phyloP scores from a whole-genome alignment of 2,113 vertebrate species.

The Sturnus vulgaris region DNA sequence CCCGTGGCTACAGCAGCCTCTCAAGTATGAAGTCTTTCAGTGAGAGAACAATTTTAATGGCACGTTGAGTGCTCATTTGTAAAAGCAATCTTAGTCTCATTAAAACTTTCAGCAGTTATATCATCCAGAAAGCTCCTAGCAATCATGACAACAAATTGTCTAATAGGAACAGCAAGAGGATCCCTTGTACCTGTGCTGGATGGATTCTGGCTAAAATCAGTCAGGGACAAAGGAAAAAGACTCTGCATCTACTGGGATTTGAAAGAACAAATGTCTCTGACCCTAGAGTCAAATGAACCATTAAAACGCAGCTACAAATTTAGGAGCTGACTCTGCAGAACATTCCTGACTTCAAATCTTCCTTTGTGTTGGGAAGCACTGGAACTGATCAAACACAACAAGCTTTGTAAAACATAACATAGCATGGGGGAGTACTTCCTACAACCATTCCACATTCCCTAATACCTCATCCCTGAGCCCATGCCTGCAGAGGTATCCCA shows the following conservation, averaged over 20 bases:
- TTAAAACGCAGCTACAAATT: neutral
- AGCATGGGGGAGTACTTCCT: neutral
- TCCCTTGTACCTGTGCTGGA: neutral
- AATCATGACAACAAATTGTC: slow-evolving; percentile 27
- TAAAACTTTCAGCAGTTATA: slow-evolving; percentile 37
- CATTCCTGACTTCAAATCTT: neutral
- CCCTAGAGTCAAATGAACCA: neutral
- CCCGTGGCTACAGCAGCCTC: slow-evolving; percentile 40
- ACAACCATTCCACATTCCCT: no score
- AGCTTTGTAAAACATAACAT: neutral
- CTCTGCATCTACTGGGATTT: neutral
- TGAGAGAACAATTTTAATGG: slow-evolving; percentile 66
- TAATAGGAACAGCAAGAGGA: neutral
- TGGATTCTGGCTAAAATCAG: neutral
- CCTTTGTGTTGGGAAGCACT: neutral
- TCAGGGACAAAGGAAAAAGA: neutral
- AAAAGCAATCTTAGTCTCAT: slow-evolving; percentile 61
- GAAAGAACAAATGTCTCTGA: neutral
- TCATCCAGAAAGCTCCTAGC: slow-evolving; percentile 1
- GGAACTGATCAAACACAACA: neutral
- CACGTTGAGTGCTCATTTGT: slow-evolving; percentile 65
- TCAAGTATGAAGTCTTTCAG: slow-evolving; percentile 46
- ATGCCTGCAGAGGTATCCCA: neutral
- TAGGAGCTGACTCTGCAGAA: neutral
- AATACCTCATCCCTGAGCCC: neutral